A percentile compares a stretch with the other conserved stretches of the same genome.
phyloP scores from a whole-genome alignment of 2,888 invertebrate species.

The Eumerus sabulonum region DNA sequence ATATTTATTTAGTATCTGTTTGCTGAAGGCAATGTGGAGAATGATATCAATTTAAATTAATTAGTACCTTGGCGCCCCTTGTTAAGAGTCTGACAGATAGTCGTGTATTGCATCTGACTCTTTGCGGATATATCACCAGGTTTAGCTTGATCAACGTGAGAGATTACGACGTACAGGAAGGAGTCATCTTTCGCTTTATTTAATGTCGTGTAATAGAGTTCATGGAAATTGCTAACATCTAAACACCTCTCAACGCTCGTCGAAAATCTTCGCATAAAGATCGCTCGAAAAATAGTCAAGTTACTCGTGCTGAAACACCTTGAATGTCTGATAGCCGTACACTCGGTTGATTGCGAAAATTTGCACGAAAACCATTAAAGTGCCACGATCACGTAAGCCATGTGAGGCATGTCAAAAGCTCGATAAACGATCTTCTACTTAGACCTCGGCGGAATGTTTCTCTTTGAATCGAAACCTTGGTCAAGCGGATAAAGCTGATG shows the following conservation, averaged over 20 bases:
- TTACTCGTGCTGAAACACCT: no score
- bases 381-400: slow-evolving; percentile 18
- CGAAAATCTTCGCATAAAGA: no score
- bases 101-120: slow-evolving; percentile 8
- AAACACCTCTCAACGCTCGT: no score
- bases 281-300: no score
- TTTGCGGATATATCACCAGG: background rate
- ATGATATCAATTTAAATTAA: slow-evolving; percentile 59
- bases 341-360: slow-evolving; percentile 5
- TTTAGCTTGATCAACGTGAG: no score
- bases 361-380: slow-evolving; percentile 11
- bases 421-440: background rate
- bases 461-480: slow-evolving; percentile 25
- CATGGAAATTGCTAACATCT: no score
- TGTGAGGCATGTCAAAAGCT: slow-evolving; percentile 3
- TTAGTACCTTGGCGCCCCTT: slow-evolving; percentile 45
- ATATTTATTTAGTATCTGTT: slow-evolving; percentile 18
- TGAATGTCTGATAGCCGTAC: no score
- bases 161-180: no score
- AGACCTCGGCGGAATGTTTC: slow-evolving; percentile 20
- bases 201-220: no score
- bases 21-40: slow-evolving; percentile 37
- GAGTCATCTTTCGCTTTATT: no score
- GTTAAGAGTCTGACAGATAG: slow-evolving; percentile 2
- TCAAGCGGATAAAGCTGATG: slow-evolving; percentile 19